Evolutionary conservation across 2,888 invertebrate genomes (phyloP), one percentile per base, ranked within the genome.

Genomic region (Aelia acuminata): DNA sequence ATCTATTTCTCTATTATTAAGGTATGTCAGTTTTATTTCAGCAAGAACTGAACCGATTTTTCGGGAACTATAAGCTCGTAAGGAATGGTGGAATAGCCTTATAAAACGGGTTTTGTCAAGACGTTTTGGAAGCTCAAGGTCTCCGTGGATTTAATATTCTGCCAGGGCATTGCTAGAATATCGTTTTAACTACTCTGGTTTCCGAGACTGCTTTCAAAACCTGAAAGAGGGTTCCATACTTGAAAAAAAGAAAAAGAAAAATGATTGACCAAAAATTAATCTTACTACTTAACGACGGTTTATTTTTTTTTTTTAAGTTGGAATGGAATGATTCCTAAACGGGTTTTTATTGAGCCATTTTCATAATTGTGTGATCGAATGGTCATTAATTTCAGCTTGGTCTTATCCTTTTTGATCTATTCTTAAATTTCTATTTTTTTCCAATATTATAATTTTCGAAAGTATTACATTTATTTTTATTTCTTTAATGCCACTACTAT

Each of bases 51-150:
- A 35, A 63, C 31, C 18, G 31, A 63, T 4, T 63, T 63, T 63
- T 18, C 18, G 31, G 18, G 31, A 63, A 57, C 26, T 57, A 31
- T 57, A 26, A 31, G 57, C 7, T 26, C 31, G 22, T n/a, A 20
- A 43, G 80, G 80, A 80, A 20, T 80, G 63, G 80, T 80, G n/a
- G 80, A 43, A 80, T 39, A 43, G n/a, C 43, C 80, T 31, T 43
- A 80, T 80, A 80, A 80, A 80, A 80, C 80, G 80, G 80, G 80
- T 80, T 80, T 80, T 43, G 80, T 80, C 43, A 43, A 43, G 80
- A 80, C 80, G 39, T 80, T 80, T 80, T 80, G 39, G 80, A 80
- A 4, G 3, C 43, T 80, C 80, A 80, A 80, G 80, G 80, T 80
- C 43, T 22, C 39, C 8, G 22, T 11, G 80, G 80, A 80, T 80